A percentile compares a stretch with the other conserved stretches of the same genome.
Conservation (phyloP, 2,797 vertebrate genomes). For the Caiman crocodilus region DNA sequence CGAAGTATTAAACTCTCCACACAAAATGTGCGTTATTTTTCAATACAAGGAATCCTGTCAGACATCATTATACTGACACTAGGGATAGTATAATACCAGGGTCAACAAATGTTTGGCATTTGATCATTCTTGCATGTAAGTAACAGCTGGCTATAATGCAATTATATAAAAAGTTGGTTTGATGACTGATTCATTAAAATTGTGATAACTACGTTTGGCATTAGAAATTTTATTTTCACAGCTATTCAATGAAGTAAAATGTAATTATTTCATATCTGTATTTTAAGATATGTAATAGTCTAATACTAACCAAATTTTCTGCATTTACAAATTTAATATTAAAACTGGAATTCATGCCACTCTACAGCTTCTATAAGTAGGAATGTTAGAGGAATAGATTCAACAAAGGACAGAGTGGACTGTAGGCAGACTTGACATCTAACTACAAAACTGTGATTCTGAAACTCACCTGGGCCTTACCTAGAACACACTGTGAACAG, state of each 20-base stretch:
- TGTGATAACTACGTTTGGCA: background rate
- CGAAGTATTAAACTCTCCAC: too few species aligned
- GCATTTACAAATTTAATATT: background rate
- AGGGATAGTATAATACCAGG: background rate
- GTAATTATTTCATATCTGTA: background rate
- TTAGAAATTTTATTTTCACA: background rate
- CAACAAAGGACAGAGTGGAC: background rate
- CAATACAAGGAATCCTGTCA: background rate
- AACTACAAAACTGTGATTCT: too few species aligned
- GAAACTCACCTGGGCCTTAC: too few species aligned
- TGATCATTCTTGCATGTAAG: background rate
- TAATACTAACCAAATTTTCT: too few species aligned
- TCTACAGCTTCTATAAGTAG: background rate
- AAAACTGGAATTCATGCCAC: too few species aligned
- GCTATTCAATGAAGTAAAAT: background rate
- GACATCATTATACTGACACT: background rate
- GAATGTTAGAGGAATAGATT: background rate
- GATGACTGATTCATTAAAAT: conserved; percentile 18
- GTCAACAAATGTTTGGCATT: conserved; percentile 23
- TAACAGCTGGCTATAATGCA: conserved; percentile 25
- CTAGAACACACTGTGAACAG: too few species aligned
- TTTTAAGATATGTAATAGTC: background rate
- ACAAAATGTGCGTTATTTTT: background rate
- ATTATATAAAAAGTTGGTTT: conserved; percentile 15
- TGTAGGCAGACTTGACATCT: background rate